Percentiles rank a stretch among this genome's conserved stretches.
Conservation (phyloP, 2,797 vertebrate genomes). For the Potorous gilbertii region DNA sequence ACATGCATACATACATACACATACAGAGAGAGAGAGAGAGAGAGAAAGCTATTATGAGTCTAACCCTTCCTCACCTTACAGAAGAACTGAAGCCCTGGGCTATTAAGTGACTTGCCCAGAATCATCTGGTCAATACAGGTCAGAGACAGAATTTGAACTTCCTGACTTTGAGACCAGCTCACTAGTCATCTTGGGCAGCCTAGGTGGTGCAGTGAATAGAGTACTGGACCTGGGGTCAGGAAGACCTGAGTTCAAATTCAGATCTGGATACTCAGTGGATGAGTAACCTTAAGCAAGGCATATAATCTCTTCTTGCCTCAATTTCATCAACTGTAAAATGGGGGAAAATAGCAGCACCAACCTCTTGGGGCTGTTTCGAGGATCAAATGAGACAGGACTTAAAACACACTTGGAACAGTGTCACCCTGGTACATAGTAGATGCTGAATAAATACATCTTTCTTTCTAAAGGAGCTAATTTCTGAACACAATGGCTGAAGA, state of each 20-base stretch:
- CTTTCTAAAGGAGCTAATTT: neutral
- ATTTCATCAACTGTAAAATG: neutral
- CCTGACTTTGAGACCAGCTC: neutral
- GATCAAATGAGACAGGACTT: neutral
- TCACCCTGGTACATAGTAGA: neutral
- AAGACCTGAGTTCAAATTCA: neutral
- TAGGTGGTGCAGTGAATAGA: neutral
- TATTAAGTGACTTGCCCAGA: neutral
- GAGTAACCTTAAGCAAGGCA: neutral
- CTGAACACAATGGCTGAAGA: neutral
- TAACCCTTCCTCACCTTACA: neutral
- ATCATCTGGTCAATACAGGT: too few relatives aligned
- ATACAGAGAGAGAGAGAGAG: too few relatives aligned
- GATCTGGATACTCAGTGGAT: neutral
- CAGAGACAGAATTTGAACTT: neutral
- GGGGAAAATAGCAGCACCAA: neutral
- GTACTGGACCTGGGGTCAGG: neutral
- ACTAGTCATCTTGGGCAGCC: neutral
- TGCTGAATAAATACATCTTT: neutral
- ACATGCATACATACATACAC: neutral
- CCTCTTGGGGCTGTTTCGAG: neutral
- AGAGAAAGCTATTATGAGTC: neutral
- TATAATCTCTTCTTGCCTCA: neutral
- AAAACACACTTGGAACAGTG: neutral
- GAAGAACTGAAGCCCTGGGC: neutral